Base-by-base conservation (phyloP, 2,797 vertebrate genomes). In the Strix occidentalis region DNA sequence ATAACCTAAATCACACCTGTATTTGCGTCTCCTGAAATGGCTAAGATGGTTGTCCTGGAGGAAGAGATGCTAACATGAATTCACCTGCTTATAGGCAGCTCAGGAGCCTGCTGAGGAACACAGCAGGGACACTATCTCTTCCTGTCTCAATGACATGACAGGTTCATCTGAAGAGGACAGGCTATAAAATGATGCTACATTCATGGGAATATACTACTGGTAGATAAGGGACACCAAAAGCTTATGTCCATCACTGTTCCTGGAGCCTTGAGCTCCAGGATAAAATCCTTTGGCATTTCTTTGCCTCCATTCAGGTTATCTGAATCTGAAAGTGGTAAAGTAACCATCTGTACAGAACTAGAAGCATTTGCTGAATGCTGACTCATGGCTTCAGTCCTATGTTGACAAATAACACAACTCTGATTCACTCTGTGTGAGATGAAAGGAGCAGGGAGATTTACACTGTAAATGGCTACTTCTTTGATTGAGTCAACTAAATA, bases 401-500 rank as follows among this genome's bases (percentile, higher is more conserved):
- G 82, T 87, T 72, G 85, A 95, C 71, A 87, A 95, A 83, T 25
- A 87, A 87, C 64, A 83, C 7, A n/a, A 61, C 39, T 78, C 46
- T 51, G 53, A 78, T 85, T 89, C 63, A 58, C 63, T 72, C 61
- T 82, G 45, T 33, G 29, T 61, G 66, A 95, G 66, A 64, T 84
- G 54, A 91, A 85, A 96, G 90, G 60, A 69, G 19, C 37, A 48
- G 51, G 70, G 53, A 84, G 51, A 70, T 85, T 89, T 89, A 90
- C 26, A 29, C 51, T 92, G 50, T 46, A 46, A 46, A 46, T 53
- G 77, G 75, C 81, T 83, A 63, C 71, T 82, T 84, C 74, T 91
- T 85, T 90, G 74, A 75, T 46, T 28, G 21, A 87, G 56, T 78
- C 89, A 95, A 70, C 50, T 43, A 92, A 94, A 91, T 89, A 83